A percentile compares a stretch with the other conserved stretches of the same genome.
phyloP scores from a whole-genome alignment of 2,888 invertebrate species.

The Athripsodes cinereus region DNA sequence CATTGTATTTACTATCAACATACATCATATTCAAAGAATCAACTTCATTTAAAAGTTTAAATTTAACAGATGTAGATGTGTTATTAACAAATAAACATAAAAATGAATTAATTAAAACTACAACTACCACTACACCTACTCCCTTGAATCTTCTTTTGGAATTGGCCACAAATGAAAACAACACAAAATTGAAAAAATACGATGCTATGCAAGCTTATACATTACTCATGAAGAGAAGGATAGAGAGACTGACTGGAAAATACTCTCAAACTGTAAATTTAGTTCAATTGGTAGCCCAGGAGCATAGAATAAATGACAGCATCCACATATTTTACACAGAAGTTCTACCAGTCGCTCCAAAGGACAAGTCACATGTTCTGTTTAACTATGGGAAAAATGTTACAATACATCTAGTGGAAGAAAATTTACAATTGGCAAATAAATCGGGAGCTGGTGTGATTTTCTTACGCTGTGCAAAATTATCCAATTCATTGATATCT shows the following conservation, averaged over 20 bases:
- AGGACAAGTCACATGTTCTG: not conserved
- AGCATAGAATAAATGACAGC: conserved; percentile 10
- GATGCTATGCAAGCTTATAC: conserved; percentile 24
- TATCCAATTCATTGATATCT: conserved; percentile 16
- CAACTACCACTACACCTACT: conserved; percentile 22
- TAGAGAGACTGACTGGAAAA: conserved; percentile 15
- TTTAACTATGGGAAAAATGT: conserved; percentile 4
- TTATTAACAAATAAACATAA: not conserved
- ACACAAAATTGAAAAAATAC: conserved; percentile 21
- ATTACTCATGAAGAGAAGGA: conserved; percentile 23
- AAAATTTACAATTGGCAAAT: conserved; percentile 20
- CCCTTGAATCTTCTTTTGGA: conserved; percentile 19
- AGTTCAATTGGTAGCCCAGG: not conserved
- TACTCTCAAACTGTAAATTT: not conserved
- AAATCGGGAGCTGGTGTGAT: conserved; percentile 21
- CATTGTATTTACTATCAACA: conserved; percentile 14
- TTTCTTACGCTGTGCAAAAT: conserved; percentile 13
- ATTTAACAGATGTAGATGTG: not conserved
- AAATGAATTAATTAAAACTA: not conserved
- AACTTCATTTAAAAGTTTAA: not conserved
- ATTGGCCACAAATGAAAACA: not conserved
- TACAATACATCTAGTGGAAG: conserved; percentile 6
- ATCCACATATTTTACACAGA: conserved; percentile 23
- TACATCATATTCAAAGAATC: conserved; percentile 1
- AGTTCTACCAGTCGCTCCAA: conserved; percentile 9